Base-by-base conservation (phyloP, 2,113 vertebrate species). In the Axis porcinus region DNA sequence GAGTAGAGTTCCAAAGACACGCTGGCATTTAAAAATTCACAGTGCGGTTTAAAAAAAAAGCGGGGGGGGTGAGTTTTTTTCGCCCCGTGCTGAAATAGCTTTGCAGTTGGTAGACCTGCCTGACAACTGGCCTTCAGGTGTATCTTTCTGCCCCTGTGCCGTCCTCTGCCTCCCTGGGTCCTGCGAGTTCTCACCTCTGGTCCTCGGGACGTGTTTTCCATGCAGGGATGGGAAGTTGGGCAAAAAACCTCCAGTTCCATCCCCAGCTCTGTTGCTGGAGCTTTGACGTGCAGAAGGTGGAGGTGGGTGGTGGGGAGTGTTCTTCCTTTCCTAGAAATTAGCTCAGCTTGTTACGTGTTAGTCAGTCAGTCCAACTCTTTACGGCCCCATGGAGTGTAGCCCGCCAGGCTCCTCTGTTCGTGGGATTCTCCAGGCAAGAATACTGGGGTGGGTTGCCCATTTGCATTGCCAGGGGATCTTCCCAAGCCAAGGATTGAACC, bases 71-170 rank as follows among this genome's bases (percentile, higher is more conserved):
- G 60, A 28, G 79, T 67, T 54, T 95, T 87, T 36, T 92, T 82
- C 36, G 14, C 70, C 50, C 14, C 57, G 43, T 91, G 82, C 92
- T 93, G 94, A 95, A 92, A 94, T 93, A 40, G 52, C 45, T 88
- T 96, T 94, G 92, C 86, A 55, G 4, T 60, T 3, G 83, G 23
- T 47, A 64, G 86, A 10, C 57, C 40, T n/a, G 52, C 47, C 43
- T 88, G 89, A 89, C 95, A 88, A 23, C n/a, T 27, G 95, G 74
- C 86, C 64, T 67, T 85, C 88, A 30, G 17, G 7, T 74, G 5
- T 25, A 17, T 74, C 90, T 91, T 30, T 86, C 55, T 81, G 25
- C 43, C n/a, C 19, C n/a, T 60, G 40, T 62, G 85, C 45, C 52
- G 16, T 92, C 36, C 79, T 60, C 45, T 10, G 19, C 96, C 94